phyloP scores from a whole-genome alignment of 2,797 vertebrate species.

The Percopsis omiscomaycus region DNA sequence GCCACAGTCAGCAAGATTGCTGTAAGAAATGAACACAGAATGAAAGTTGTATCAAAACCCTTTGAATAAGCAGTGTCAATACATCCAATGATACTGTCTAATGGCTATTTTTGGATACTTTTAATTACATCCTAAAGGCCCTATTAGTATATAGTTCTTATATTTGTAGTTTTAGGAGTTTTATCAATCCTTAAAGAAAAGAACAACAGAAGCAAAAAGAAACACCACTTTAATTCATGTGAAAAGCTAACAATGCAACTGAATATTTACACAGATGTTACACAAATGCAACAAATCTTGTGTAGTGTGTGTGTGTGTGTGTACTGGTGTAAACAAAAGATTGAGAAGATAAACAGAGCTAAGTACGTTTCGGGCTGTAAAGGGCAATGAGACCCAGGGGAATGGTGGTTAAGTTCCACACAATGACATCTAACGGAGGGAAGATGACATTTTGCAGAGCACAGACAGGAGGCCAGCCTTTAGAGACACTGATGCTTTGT shows the following conservation, averaged over 20 bases:
- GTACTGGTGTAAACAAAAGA: conserved; percentile 34
- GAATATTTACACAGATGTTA: conserved; percentile 20
- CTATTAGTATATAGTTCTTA: too few relatives aligned
- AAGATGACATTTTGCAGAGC: conserved; percentile 53
- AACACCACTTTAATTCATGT: not conserved
- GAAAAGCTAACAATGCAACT: conserved; percentile 1
- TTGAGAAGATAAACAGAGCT: conserved; percentile 46
- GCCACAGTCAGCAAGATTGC: not conserved
- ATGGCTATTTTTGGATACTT: too few relatives aligned
- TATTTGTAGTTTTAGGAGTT: too few relatives aligned
- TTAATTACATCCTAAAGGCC: too few relatives aligned
- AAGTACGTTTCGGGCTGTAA: conserved; percentile 21
- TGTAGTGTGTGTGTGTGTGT: conserved; percentile 13
- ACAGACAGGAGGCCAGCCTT: conserved; percentile 36
- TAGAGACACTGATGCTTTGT: conserved; percentile 19
- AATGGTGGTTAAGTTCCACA: conserved; percentile 38
- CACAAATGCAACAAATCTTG: conserved; percentile 9
- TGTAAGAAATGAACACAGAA: not conserved
- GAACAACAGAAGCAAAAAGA: not conserved
- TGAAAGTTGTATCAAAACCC: not conserved
- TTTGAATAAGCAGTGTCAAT: too few relatives aligned
- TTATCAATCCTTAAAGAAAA: too few relatives aligned
- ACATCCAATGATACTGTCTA: too few relatives aligned
- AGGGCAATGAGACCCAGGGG: conserved; percentile 20
- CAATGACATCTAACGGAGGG: conserved; percentile 45